A percentile compares a stretch with the other conserved stretches of the same genome.
Evolutionary conservation across 2,888 invertebrate genomes (phyloP).

Genomic region (Diplolepis rosae): DNA sequence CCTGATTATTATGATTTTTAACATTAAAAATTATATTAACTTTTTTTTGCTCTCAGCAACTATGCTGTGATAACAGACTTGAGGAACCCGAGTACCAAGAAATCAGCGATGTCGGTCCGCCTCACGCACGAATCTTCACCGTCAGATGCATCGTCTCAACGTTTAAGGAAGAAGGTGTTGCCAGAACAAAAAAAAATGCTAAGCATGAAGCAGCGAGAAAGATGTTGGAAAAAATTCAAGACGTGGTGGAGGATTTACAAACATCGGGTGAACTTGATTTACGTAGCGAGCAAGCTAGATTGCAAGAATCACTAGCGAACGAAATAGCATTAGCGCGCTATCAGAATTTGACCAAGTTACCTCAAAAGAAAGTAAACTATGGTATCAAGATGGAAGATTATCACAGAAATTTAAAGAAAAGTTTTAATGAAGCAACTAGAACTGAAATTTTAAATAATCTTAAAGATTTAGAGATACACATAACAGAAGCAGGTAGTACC

Average conservation of each 20-base stretch:
- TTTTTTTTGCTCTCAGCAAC: conserved; percentile 51
- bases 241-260: conserved; percentile 49
- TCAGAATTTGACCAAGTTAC: conserved; percentile 41
- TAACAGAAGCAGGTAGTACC: neutral
- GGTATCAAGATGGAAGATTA: conserved; percentile 64
- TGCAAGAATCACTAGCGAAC: conserved; percentile 22
- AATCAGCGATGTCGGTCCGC: conserved; percentile 80
- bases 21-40: neutral
- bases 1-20: too few species aligned
- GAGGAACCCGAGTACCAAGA: conserved; percentile 76
- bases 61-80: conserved; percentile 73
- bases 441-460: conserved; percentile 47
- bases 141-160: conserved; percentile 76
- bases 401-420: conserved; percentile 54
- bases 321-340: conserved; percentile 47
- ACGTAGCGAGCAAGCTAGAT: neutral
- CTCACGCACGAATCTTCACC: conserved; percentile 80
- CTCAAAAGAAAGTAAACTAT: conserved; percentile 55
- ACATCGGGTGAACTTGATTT: neutral
- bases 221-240: conserved; percentile 61
- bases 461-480: conserved; percentile 3
- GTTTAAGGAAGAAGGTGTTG: conserved; percentile 76
- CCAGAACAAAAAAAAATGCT: conserved; percentile 80
- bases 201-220: conserved; percentile 78
- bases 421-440: conserved; percentile 42